Evolutionary conservation across 2,888 invertebrate species (phyloP).

Genomic region (Aspidiotus rigidus): DNA sequence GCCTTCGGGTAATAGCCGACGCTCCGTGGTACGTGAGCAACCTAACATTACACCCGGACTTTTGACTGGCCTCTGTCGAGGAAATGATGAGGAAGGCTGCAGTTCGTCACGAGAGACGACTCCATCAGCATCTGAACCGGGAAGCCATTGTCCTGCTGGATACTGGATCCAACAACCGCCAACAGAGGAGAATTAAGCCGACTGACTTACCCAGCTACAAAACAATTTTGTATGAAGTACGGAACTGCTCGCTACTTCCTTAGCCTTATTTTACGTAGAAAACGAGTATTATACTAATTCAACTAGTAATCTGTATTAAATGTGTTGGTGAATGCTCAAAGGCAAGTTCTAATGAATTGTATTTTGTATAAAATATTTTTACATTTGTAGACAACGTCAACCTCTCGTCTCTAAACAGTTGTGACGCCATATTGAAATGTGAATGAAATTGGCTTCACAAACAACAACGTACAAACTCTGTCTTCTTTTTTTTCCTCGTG

Average conservation of each 20-base stretch:
- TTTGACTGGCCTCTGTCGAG: neutral
- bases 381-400: too few species aligned
- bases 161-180: neutral
- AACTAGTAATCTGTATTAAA: too few species aligned
- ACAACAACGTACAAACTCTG: too few species aligned
- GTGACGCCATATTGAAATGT: too few species aligned
- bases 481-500: neutral
- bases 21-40: neutral
- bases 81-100: neutral
- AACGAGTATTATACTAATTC: too few species aligned
- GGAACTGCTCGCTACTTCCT: neutral
- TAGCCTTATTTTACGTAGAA: too few species aligned
- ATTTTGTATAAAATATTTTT: too few species aligned
- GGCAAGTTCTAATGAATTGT: too few species aligned
- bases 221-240: neutral
- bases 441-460: too few species aligned
- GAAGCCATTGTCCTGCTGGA: slow-evolving; percentile 1
- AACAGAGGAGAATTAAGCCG: neutral
- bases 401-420: too few species aligned
- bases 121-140: neutral
- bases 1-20: neutral
- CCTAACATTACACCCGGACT: neutral
- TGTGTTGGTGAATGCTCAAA: too few species aligned
- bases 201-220: neutral
- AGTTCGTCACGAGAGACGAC: neutral